Evolutionary conservation across 2,113 vertebrate species (phyloP), one percentile per base, ranked within the genome.

Genomic region (Pachypanchax playfairii): DNA sequence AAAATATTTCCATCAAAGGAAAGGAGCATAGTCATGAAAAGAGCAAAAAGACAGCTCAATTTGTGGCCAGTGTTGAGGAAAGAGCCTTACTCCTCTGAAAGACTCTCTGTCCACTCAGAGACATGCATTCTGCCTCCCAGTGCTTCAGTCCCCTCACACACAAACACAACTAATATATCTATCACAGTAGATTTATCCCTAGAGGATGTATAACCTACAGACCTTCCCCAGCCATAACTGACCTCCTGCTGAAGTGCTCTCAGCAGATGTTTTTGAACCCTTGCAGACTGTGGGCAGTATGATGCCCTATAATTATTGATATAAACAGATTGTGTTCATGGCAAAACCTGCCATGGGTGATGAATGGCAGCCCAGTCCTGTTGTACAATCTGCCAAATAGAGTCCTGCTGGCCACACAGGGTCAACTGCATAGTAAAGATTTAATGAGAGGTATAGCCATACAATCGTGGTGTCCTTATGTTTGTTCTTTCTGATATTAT

Each of bases 291-390:
- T 29, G 42, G 54, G 48, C 78, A 59, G 48, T 44, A 75, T 63
- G 76, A 77, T 59, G 76, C 63, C 52, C 69, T 75, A 88, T 87
- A 88, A 91, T 91, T 91, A 89, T 74, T 73, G 77, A 74, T 79
- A 80, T 83, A 88, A 87, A 87, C 87, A 90, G 86, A 86, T 87
- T 87, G 84, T 51, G 75, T 79, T 76, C 80, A 76, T 74, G 80
- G 85, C 84, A 84, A 80, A 82, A 89, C 73, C 82, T 86, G 86
- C 82, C 82, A 76, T 21, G 57, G 29, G 70, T 88, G 90, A 92
- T 90, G 73, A 87, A 91, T 87, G 75, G 75, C 55, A 29, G 58
- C 63, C 58, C 71, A 31, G 49, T 60, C 47, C 53, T 46, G 59
- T 65, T 62, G 52, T 65, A 85, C 79, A 80, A 79, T 85, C 68